Base-by-base conservation (phyloP, 2,113 vertebrate species). In the Phaetusa simplex region DNA sequence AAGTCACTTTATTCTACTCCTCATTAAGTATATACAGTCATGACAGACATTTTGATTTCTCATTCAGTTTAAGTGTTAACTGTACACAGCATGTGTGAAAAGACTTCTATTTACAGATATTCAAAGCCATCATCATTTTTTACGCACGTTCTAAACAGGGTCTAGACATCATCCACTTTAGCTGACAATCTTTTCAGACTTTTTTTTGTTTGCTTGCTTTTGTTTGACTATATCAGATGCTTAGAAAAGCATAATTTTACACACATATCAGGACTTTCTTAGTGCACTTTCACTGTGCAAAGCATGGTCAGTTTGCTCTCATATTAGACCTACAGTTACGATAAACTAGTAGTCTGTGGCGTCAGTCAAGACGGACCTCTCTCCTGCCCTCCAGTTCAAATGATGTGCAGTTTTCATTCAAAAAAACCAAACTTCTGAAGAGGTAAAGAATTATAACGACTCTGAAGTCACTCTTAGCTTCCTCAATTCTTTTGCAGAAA, bases 391-490 rank as follows among this genome's bases (percentile, higher is more conserved):
- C 21, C 16, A 73, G 30, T 34, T 79, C 36, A 47, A 88, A 1
- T 0, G 0, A 45, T 7, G 3, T 42, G 8, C 8, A 40, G 2
- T 29, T 74, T 56, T 74, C 30, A 56, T 90, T 22, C 3, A 67
- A 50, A 20, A 50, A 10, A 38, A 52, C 8, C n/a, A 30, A 52
- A 30, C n/a, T 55, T 82, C 30, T 80, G 32, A 88, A 62, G 34
- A 64, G 10, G 45, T 13, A 36, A 78, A 82, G 9, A 38, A 30
- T 11, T 21, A 5, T 8, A 76, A 36, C 20, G 43, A 5, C 13
- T 61, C 43, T 50, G 10, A 82, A 77, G 12, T 27, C 1, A 36
- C 52, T 52, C 34, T 82, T 61, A 76, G 16, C 21, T 45, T 61
- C 32, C 24, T n/a, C 4, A 16, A 38, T 45, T 92, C 8, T 85